These are phyloP conservation scores for Nezara viridula DNA, from an alignment of 2,888 invertebrate species.

Conservation along the genomic window DNA sequence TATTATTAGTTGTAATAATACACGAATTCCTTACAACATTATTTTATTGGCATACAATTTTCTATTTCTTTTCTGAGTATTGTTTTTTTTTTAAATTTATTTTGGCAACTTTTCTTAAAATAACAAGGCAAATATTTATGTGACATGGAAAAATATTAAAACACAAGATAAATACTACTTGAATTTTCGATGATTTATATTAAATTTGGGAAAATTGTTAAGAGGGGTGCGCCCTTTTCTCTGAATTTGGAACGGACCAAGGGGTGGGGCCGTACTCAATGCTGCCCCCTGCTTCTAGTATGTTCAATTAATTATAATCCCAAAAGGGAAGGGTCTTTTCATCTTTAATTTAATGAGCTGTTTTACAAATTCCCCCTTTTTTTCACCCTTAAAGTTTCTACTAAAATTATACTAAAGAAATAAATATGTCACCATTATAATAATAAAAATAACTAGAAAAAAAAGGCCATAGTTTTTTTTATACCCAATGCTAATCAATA, in stretches of 20 bases:
- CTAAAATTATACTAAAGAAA: neutral
- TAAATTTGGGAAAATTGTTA: neutral
- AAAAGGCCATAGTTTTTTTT: neutral
- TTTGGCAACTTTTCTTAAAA: too few species aligned
- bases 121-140: too few species aligned
- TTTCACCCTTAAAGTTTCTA: neutral
- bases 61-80: too few species aligned
- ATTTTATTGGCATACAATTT: too few species aligned
- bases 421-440: neutral
- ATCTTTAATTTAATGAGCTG: neutral
- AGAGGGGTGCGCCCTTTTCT: neutral
- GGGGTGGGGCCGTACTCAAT: neutral
- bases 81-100: too few species aligned
- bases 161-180: neutral
- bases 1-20: too few species aligned
- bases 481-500: neutral
- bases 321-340: neutral
- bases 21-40: too few species aligned
- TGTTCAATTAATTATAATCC: slow-evolving; percentile 18
- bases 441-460: neutral
- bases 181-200: neutral
- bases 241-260: neutral
- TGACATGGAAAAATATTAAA: too few species aligned
- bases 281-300: neutral
- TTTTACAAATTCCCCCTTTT: neutral